Base-by-base conservation (phyloP, 2,888 invertebrate genomes). In the Acronicta alni region DNA sequence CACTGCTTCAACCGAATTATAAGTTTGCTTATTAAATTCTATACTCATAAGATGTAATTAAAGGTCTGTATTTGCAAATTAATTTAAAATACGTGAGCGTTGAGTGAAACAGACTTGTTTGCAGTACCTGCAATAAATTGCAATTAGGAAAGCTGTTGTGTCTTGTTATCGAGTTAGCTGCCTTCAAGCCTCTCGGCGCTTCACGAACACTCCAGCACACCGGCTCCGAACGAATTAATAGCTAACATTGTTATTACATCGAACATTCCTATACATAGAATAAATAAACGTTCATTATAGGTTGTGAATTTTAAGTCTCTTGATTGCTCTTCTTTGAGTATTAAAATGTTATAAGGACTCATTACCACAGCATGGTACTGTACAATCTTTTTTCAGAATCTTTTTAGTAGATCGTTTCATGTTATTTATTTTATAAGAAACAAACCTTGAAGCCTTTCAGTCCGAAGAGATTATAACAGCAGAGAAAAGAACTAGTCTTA, bases 81-180 rank as follows among this genome's bases (percentile, higher is more conserved):
- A 92, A 93, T 92, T 92, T 89, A 91, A 93, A 93, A 93, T 92
- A 93, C 91, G 90, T 91, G 89, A 89, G 89, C 90, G 88, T 88
- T 84, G 89, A 88, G 90, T 88, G 89, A 88, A 86, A 87, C 88
- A 87, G 91, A 87, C 88, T 92, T 90, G 92, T 91, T 90, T 90
- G 91, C 91, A 92, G 93, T 91, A 92, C 93, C 93, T 94, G 93
- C 92, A 93, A 94, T 92, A 93, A 94, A 93, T 93, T 93, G 93
- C 93, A 94, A 93, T 93, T 93, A 93, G 91, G 90, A 91, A 88
- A 91, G 89, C 92, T 89, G 91, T 90, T 92, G 90, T 89, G 90
- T 93, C 93, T 93, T 93, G 93, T 93, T 93, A 93, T 93, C 91
- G 90, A 93, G 93, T 93, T 93, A 92, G 92, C 91, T 88, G 90